These are phyloP conservation scores for Pteria penguin DNA, from an alignment of 2,888 invertebrate species.

Conservation along the genomic window DNA sequence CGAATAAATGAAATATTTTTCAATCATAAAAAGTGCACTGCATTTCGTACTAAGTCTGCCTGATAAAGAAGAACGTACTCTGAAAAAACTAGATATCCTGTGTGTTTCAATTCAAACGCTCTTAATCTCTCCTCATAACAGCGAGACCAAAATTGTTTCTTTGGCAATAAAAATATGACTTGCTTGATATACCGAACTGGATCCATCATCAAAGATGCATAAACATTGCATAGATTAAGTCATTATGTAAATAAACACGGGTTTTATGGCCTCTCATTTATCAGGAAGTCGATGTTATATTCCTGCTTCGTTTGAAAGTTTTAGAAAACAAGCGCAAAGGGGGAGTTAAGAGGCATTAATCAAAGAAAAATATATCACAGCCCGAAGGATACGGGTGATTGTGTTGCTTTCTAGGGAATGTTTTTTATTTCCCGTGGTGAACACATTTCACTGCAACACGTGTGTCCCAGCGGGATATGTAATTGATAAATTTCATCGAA, in stretches of 20 bases:
- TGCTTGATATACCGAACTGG: background rate
- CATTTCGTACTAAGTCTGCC: too few species aligned
- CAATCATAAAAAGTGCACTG: too few species aligned
- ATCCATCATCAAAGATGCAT: background rate
- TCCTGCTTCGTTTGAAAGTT: background rate
- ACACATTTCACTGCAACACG: background rate
- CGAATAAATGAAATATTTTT: too few species aligned
- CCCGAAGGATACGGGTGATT: background rate
- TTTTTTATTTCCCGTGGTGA: background rate
- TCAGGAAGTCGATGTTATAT: background rate
- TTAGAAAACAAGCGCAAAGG: background rate
- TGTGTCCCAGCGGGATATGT: background rate
- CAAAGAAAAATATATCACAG: background rate
- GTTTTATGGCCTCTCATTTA: background rate
- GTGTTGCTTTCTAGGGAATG: background rate
- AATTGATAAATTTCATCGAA: background rate
- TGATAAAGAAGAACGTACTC: too few species aligned
- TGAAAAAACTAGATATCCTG: too few species aligned
- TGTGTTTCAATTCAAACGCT: too few species aligned
- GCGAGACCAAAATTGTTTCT: background rate
- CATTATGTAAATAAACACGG: constrained; percentile 16
- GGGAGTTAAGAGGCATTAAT: background rate
- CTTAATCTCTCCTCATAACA: too few species aligned
- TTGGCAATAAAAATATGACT: background rate
- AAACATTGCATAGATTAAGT: constrained; percentile 10